Evolutionary conservation across 2,113 vertebrate species (phyloP).

Genomic region (Brachypodius melanocephalos): DNA sequence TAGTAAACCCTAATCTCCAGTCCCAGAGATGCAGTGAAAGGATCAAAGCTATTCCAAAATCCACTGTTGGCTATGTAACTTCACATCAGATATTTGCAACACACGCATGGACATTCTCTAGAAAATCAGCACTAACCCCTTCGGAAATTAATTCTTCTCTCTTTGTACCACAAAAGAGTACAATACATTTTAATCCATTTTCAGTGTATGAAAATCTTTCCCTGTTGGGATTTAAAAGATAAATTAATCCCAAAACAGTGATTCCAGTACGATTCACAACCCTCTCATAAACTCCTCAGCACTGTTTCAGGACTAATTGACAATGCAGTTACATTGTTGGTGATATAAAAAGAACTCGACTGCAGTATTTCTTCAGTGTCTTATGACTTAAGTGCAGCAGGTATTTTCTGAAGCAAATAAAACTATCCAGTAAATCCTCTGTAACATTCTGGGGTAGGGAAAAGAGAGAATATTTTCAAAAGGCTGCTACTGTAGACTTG

Average conservation of each 20-base stretch:
- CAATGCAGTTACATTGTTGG: constrained; percentile 9
- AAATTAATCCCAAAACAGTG: constrained; percentile 28
- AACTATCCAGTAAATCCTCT: constrained; percentile 43
- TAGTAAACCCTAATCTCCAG: neutral
- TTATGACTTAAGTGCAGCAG: constrained; percentile 29
- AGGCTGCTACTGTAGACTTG: neutral
- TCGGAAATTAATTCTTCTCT: constrained; percentile 6
- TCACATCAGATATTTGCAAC: neutral
- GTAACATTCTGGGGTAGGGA: neutral
- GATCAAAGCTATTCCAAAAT: constrained; percentile 13
- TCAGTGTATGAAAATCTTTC: neutral
- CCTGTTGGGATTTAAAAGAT: constrained; percentile 19
- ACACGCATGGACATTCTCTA: neutral
- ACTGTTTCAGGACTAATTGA: constrained; percentile 14
- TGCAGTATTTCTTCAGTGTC: constrained; percentile 31
- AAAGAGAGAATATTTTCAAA: constrained; percentile 44
- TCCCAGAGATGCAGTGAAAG: neutral
- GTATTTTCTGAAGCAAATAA: constrained; percentile 51
- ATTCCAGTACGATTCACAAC: neutral
- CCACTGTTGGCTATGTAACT: neutral
- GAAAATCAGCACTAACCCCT: neutral
- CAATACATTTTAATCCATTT: constrained; percentile 16
- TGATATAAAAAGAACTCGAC: constrained; percentile 23
- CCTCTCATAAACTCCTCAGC: constrained; percentile 3
- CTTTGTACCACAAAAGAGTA: neutral